A percentile compares a stretch with the other conserved stretches of the same genome.
phyloP scores from a whole-genome alignment of 2,113 vertebrate genomes.

The Aspiorhynchus laticeps region DNA sequence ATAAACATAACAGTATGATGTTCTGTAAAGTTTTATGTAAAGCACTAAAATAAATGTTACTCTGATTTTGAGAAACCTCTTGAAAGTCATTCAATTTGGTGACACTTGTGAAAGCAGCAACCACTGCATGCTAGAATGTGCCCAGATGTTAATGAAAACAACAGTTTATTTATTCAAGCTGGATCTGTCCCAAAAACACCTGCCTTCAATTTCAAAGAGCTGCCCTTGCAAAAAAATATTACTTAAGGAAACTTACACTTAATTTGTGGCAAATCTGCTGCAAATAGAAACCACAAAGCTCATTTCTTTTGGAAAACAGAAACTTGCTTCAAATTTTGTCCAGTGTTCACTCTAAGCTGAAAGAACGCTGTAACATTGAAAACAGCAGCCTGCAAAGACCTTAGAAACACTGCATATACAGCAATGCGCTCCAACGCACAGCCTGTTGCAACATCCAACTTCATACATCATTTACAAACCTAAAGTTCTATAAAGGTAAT shows the following conservation, averaged over 20 bases:
- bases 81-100: not conserved
- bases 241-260: not conserved
- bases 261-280: not conserved
- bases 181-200: not conserved
- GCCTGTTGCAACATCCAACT: not conserved
- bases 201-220: not conserved
- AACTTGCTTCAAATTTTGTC: not conserved
- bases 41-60: not conserved
- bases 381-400: not conserved
- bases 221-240: not conserved
- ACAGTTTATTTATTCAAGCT: not conserved
- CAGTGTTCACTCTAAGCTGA: not conserved
- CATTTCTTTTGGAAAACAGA: not conserved
- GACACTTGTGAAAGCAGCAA: not conserved
- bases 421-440: not conserved
- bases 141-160: not conserved
- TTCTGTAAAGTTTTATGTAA: not conserved
- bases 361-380: not conserved
- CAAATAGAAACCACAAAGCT: not conserved
- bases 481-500: not conserved
- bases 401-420: not conserved
- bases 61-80: not conserved
- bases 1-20: not conserved
- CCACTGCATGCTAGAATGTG: not conserved
- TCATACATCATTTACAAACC: slow-evolving; percentile 8